Conservation (phyloP, 2,113 vertebrate genomes). For the Scophthalmus maximus region DNA sequence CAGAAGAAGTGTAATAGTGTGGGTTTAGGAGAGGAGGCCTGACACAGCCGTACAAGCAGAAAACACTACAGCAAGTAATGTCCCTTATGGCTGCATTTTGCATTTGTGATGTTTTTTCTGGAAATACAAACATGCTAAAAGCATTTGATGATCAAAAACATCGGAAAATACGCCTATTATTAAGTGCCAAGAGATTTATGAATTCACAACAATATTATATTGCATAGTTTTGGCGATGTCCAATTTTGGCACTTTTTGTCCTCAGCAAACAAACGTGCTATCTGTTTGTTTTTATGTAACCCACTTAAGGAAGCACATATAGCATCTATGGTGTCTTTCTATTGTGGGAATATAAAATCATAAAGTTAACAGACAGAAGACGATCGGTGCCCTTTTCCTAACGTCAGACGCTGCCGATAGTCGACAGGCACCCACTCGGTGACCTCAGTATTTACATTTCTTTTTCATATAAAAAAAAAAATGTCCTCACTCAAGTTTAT, state of each 20-base stretch:
- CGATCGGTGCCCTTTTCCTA: slow-evolving; percentile 17
- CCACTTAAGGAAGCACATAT: slow-evolving; percentile 39
- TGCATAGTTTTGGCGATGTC: slow-evolving; percentile 71
- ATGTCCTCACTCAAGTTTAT: neutral
- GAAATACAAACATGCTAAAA: slow-evolving; percentile 23
- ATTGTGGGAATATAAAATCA: slow-evolving; percentile 17
- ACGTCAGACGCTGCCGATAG: slow-evolving; percentile 18
- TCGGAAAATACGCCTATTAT: slow-evolving; percentile 5
- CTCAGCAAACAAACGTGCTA: neutral
- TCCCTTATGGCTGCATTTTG: slow-evolving; percentile 27
- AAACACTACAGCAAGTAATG: neutral
- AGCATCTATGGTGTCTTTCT: slow-evolving; percentile 17
- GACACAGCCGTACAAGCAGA: slow-evolving; percentile 45
- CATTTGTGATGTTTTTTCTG: slow-evolving; percentile 22
- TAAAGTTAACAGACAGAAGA: slow-evolving; percentile 16
- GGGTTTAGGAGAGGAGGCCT: slow-evolving; percentile 65
- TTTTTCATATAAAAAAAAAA: neutral
- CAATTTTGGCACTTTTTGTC: slow-evolving; percentile 66
- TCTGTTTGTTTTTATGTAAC: slow-evolving; percentile 45
- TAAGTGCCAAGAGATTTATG: slow-evolving; percentile 40
- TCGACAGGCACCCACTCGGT: slow-evolving; percentile 2
- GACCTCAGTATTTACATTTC: neutral
- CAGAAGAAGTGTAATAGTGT: slow-evolving; percentile 46
- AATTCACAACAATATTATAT: slow-evolving; percentile 8
- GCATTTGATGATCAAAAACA: slow-evolving; percentile 7